Evolutionary conservation across 2,888 invertebrate genomes (phyloP), one percentile per base, ranked within the genome.

Genomic region (Argyra leucocephala): DNA sequence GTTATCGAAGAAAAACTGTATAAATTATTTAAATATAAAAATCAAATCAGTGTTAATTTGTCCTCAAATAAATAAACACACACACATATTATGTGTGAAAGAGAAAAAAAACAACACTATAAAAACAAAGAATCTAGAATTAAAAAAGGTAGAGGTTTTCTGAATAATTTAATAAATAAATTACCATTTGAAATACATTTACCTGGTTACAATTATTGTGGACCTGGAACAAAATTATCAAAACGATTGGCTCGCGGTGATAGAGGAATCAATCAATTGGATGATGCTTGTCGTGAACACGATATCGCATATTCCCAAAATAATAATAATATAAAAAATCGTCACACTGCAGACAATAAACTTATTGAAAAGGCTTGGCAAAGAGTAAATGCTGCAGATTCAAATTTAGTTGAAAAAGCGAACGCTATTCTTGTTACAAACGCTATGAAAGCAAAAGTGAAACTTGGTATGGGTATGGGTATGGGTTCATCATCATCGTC

Each of bases 381-480:
- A 57, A 48, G 65, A 23, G 66, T 64, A 1, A 64, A 63, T 58
- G 31, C 68, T 21, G 48, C 18, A 62, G 66, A 67, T 58, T 61
- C 57, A 31, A 61, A 22, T 31, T 58, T 66, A 2, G 57, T 61
- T 26, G 65, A 64, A 61, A 23, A 21, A 61, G 48, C 23, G 23
- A 62, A 15, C 1, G 15, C 22, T n/a, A 73, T 68, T 68, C 63
- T 70, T 57, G 73, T 76, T 31, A 68, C 73, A 3, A 72, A 71
- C 22, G 63, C 65, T 6, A 77, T 77, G 74, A 76, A 74, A 67
- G 68, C 68, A 4, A 75, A 76, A 73, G 64, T 67, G 5, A 73
- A 72, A 69, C 58, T 71, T 1, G 73, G 72, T 48, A 71, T 72
- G 71, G 74, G 73, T 22, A 9, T 66, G 66, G n/a, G n/a, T 18